phyloP scores from a whole-genome alignment of 2,888 invertebrate genomes.

The Tethea ocularis region DNA sequence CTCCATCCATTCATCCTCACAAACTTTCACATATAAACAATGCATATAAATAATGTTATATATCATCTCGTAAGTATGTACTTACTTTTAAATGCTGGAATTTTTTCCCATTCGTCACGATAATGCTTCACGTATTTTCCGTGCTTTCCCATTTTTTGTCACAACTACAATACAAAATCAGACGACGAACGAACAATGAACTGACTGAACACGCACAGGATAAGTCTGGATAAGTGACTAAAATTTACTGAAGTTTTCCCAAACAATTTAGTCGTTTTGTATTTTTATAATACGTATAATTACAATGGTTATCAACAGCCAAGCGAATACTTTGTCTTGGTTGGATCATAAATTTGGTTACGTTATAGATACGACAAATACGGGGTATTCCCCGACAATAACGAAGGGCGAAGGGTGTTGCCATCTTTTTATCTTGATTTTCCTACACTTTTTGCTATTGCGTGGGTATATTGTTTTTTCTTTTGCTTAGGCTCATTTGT shows the following conservation, averaged over 20 bases:
- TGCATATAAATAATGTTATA: no score
- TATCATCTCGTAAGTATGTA: no score
- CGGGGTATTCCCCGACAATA: slow-evolving; percentile 13
- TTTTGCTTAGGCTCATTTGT: no score
- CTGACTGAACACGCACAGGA: slow-evolving; percentile 12
- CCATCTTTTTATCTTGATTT: slow-evolving; percentile 11
- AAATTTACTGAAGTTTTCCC: slow-evolving; percentile 15
- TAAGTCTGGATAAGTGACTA: slow-evolving; percentile 9
- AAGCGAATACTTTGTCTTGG: slow-evolving; percentile 13
- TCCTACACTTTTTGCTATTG: slow-evolving; percentile 7
- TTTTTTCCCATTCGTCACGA: not conserved
- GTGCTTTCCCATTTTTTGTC: not conserved
- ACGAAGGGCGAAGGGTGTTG: slow-evolving; percentile 10
- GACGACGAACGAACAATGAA: slow-evolving; percentile 8
- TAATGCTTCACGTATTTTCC: not conserved
- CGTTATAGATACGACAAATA: slow-evolving; percentile 14
- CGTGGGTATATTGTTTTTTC: slow-evolving; percentile 6
- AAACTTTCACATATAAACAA: no score
- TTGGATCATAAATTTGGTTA: slow-evolving; percentile 15
- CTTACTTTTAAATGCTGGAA: not conserved
- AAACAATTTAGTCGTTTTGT: slow-evolving; percentile 15
- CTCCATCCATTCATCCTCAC: no score
- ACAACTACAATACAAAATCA: slow-evolving; percentile 13
- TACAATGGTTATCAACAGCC: slow-evolving; percentile 13
- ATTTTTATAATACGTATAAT: slow-evolving; percentile 10